Conservation (phyloP, 1,140 invertebrate species). For the Listronotus oregonensis region DNA sequence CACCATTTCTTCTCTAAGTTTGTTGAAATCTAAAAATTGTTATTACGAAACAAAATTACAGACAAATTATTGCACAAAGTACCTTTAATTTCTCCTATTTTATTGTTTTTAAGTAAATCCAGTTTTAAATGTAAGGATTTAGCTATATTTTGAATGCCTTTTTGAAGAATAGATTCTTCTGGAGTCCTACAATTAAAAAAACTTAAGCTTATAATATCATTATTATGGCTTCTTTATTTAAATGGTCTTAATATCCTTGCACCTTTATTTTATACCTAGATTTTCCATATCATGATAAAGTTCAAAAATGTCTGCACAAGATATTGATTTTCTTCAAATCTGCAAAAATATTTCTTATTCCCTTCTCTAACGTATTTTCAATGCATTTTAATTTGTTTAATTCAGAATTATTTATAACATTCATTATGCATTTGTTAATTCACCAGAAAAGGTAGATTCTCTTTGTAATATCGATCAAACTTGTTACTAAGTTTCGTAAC, state of each 20-base stretch:
- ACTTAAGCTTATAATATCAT: too few relatives aligned
- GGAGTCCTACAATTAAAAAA: neutral
- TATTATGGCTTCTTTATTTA: too few relatives aligned
- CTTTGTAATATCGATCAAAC: slow-evolving; percentile 27
- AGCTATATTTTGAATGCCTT: slow-evolving; percentile 9
- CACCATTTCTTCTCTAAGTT: slow-evolving; percentile 56
- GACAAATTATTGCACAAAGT: neutral
- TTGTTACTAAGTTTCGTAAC: neutral
- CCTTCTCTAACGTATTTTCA: slow-evolving; percentile 42
- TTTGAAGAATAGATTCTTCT: neutral
- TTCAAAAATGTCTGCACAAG: neutral
- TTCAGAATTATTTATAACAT: slow-evolving; percentile 33
- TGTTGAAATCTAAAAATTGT: slow-evolving; percentile 56
- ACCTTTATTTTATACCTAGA: too few relatives aligned
- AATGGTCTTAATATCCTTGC: too few relatives aligned
- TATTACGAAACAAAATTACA: neutral
- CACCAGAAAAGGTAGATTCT: neutral
- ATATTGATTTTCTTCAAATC: slow-evolving; percentile 3
- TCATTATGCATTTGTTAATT: slow-evolving; percentile 23
- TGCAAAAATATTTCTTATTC: slow-evolving; percentile 22
- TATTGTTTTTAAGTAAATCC: slow-evolving; percentile 9
- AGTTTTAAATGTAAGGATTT: slow-evolving; percentile 7
- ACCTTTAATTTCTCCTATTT: slow-evolving; percentile 20
- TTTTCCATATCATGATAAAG: neutral
- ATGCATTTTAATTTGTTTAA: slow-evolving; percentile 44